Base-by-base conservation (phyloP, 2,888 invertebrate genomes). In the Drosophila limbata region DNA sequence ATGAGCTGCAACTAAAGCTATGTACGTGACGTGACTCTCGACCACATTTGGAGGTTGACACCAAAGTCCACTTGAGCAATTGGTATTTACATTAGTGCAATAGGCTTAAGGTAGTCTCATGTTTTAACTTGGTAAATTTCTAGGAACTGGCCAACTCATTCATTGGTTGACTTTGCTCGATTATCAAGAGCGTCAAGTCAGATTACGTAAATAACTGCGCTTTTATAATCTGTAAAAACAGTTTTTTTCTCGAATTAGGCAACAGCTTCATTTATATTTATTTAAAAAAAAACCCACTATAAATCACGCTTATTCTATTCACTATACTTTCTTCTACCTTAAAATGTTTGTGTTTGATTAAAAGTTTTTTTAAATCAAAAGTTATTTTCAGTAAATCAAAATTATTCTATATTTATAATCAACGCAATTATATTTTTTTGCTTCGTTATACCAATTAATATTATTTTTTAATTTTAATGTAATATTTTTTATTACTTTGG, bases 11-110 rank as follows among this genome's bases (percentile, higher is more conserved):
- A 62, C 33, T n/a, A 8, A n/a, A 15, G 9, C 33, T 57, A 69
- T 53, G 73, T 69, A 69, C 62, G 73, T 69, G 76, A n/a, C 37
- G 15, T 33, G 31, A 33, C 35, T 31, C 37, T 57, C 44, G 52
- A n/a, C 39, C 51, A 48, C 40, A 40, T 56, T 73, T 73, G 19
- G 42, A 56, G 52, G 74, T 73, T 51, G 52, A 13, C n/a, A 6
- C 15, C 33, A 21, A 51, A 53, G 70, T 21, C 25, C 28, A 28
- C 47, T 65, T 64, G 33, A 11, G 39, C 50, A 50, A 51, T 40
- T 25, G 28, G 39, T 44, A 37, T 50, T 59, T 51, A 39, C 35
- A 1, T 11, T 55, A 45, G 9, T 25, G 17, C n/a, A 21, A 51
- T 44, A 28, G 48, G 28, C 48, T 31, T 21, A 10, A 28, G 15